Evolutionary conservation across 2,888 invertebrate species (phyloP), one percentile per base, ranked within the genome.

Genomic region (Myopa tessellatipennis): DNA sequence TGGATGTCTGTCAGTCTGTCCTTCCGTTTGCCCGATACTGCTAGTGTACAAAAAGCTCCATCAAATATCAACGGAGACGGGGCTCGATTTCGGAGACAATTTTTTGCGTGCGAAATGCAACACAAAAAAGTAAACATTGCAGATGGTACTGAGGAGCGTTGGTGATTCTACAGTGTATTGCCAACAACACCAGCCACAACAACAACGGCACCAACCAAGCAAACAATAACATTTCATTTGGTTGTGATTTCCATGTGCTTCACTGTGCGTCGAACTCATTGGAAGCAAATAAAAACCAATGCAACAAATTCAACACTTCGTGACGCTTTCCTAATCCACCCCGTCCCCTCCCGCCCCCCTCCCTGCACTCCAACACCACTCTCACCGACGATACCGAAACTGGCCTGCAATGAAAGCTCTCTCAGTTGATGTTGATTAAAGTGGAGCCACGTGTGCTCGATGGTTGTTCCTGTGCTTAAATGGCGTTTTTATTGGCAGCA

Each of bases 371-470:
- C 36, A 65, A 3, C 12, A 4, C 45, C 14, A n/a, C 26, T 55
- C 14, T 58, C 34, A 65, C 36, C 26, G n/a, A 58, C n/a, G 50
- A 50, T 8, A 5, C 16, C 36, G 26, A 26, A 26, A 12, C 36
- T 65, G 65, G 63, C 5, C 55, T 14, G 38, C 65, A 65, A 34
- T 26, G 26, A 34, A 38, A 14, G 1, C 61, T 76, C 73, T 71
- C 79, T 77, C 74, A 78, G 72, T 81, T 81, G 79, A 81, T 81
- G 80, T 81, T 81, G 81, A 81, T 81, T 81, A 80, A 81, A 82
- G 81, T 78, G 82, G 80, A 80, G 79, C 80, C 81, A 81, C 79
- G 81, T 82, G 82, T 79, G 79, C 79, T 81, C 81, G 79, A 81
- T 79, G 76, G 70, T 65, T 60, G 55, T 80, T 79, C 72, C 81